Conservation (phyloP, 2,888 invertebrate species). For the Xestia xanthographa region DNA sequence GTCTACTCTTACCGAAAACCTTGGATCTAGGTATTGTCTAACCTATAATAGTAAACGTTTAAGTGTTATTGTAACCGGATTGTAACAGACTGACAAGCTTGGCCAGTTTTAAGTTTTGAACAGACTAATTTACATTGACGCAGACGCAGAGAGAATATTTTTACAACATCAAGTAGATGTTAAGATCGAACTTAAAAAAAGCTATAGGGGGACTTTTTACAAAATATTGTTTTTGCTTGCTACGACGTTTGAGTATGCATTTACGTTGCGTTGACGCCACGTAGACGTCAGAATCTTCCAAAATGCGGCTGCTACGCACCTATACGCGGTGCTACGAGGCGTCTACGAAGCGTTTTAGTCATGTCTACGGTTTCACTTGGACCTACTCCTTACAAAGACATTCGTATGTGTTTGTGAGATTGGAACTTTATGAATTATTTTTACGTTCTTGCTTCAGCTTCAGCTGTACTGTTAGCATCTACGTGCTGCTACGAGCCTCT, state of each 20-base stretch:
- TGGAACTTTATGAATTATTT: background rate
- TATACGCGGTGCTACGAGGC: background rate
- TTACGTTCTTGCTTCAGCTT: background rate
- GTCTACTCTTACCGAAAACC: background rate
- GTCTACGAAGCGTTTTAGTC: background rate
- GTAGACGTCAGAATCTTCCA: background rate
- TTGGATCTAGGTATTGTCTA: background rate
- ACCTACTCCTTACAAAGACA: background rate
- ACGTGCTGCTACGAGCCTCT: background rate
- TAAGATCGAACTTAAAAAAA: background rate
- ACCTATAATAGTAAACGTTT: background rate
- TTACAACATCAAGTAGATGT: background rate
- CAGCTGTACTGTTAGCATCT: background rate
- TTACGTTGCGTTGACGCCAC: background rate
- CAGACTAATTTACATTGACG: constrained; percentile 23
- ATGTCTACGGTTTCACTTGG: background rate
- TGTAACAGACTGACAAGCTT: background rate
- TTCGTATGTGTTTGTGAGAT: background rate
- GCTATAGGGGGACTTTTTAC: background rate
- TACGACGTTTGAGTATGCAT: background rate
- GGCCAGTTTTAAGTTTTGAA: background rate
- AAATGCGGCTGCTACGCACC: background rate
- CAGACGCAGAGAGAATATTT: background rate
- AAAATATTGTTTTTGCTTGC: no score
- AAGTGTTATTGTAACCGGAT: background rate